A percentile compares a stretch with the other conserved stretches of the same genome.
These are phyloP conservation scores for Melangyna quadrimaculata DNA, from an alignment of 2,888 invertebrate species.

Conservation along the genomic window DNA sequence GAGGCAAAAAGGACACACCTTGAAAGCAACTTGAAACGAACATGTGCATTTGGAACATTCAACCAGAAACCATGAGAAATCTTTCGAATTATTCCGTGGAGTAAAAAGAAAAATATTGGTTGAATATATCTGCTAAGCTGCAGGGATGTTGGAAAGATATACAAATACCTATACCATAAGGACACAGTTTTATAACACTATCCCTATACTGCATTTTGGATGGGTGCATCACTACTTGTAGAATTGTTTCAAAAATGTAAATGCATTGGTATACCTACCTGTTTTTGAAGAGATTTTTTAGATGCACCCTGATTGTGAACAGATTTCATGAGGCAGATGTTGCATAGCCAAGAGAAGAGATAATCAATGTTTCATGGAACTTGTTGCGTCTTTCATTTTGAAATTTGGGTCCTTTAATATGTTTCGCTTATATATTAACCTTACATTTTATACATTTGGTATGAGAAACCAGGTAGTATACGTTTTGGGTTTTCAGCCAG, in stretches of 20 bases:
- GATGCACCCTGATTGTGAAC: constrained; percentile 48
- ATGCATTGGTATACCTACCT: constrained; percentile 42
- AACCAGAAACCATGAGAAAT: constrained; percentile 51
- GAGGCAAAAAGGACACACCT: constrained; percentile 52
- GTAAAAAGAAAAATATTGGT: background rate
- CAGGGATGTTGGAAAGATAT: background rate
- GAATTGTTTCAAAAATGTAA: background rate
- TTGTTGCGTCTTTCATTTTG: constrained; percentile 29
- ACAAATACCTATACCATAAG: background rate
- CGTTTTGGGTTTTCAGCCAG: background rate
- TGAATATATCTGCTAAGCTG: background rate
- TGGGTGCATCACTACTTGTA: constrained; percentile 56
- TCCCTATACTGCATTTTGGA: constrained; percentile 21
- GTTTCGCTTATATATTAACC: background rate
- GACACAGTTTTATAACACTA: constrained; percentile 22
- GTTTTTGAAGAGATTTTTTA: constrained; percentile 53
- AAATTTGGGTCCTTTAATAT: background rate
- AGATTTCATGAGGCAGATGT: constrained; percentile 59
- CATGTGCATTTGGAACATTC: constrained; percentile 55
- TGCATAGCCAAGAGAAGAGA: background rate
- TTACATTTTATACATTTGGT: background rate
- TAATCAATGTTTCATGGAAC: constrained; percentile 21
- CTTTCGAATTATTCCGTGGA: constrained; percentile 31
- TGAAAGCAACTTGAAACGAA: constrained; percentile 63
- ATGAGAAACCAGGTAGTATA: background rate